Percentiles rank a stretch among this genome's conserved stretches.
phyloP scores from a whole-genome alignment of 2,113 vertebrate species.

The Ornithorhynchus anatinus region DNA sequence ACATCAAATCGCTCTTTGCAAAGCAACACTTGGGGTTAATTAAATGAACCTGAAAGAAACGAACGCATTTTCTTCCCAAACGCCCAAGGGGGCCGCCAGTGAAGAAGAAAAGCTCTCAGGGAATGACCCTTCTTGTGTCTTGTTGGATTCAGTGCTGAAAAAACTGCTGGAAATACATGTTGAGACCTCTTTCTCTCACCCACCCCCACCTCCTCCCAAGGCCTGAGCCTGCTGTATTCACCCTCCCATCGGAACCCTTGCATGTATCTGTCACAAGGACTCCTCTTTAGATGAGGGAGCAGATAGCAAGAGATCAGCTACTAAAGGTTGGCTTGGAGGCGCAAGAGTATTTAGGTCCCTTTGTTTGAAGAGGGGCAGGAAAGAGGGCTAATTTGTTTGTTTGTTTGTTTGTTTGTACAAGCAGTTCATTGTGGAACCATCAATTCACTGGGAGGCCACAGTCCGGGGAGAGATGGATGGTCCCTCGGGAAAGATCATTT shows the following conservation, averaged over 20 bases:
- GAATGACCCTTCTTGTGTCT: not conserved
- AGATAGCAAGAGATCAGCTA: not conserved
- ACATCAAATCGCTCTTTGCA: not conserved
- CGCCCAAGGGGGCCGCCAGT: not conserved
- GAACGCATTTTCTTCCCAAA: not conserved
- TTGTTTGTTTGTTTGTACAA: conserved; percentile 5
- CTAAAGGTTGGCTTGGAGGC: rapidly evolving
- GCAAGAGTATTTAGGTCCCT: not conserved
- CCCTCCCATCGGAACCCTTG: no score
- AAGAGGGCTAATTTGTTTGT: not conserved
- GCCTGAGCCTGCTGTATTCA: not conserved
- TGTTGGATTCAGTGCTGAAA: not conserved
- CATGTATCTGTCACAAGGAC: no score
- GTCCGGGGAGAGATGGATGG: not conserved
- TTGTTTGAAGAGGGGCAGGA: not conserved
- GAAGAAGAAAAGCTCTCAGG: not conserved
- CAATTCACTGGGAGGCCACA: not conserved
- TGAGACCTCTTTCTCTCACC: not conserved
- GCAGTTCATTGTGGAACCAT: not conserved
- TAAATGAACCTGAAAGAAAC: not conserved
- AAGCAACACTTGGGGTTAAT: not conserved
- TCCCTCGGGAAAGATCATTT: rapidly evolving
- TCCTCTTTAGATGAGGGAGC: not conserved
- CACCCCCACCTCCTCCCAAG: not conserved
- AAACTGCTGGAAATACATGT: rapidly evolving